Percentiles rank a stretch among this genome's conserved stretches.
Evolutionary conservation across 23 tunicate species (phyloP).

Genomic region (Halocynthia roretzi): DNA sequence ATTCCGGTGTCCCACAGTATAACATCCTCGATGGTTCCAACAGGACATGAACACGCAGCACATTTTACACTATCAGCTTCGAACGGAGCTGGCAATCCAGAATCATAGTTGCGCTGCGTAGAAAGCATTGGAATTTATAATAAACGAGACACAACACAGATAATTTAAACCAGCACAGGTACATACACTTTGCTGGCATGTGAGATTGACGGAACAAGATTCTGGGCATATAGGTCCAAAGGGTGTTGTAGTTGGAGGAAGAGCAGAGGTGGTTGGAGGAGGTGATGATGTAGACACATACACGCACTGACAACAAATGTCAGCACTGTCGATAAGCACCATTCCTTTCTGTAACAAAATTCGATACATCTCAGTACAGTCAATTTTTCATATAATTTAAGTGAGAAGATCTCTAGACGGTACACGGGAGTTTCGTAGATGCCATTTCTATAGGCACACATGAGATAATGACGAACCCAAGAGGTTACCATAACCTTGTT

Average conservation of each 20-base stretch:
- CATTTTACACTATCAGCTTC: conserved; percentile 7
- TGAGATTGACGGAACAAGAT: conserved; percentile 33
- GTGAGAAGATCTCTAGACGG: neutral
- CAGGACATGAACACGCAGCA: conserved; percentile 60
- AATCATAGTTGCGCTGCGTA: conserved; percentile 25
- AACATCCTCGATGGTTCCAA: conserved; percentile 40
- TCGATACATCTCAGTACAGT: neutral
- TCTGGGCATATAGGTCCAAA: conserved; percentile 37
- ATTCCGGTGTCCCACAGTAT: conserved; percentile 66
- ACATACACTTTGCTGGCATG: conserved; percentile 61
- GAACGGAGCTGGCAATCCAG: conserved; percentile 43
- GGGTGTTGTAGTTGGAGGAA: conserved; percentile 46
- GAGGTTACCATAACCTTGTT: neutral
- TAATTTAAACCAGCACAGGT: neutral
- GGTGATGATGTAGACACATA: conserved; percentile 22
- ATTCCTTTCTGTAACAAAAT: conserved; percentile 48
- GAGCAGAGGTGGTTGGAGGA: neutral
- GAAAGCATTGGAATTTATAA: neutral
- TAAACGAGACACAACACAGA: neutral
- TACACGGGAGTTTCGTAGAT: no score
- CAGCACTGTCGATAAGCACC: conserved; percentile 48
- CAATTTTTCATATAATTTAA: neutral
- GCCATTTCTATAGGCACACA: no score
- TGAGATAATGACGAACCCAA: neutral
- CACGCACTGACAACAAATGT: conserved; percentile 64